Evolutionary conservation across 1,140 invertebrate genomes (phyloP).

Genomic region (Achatina immaculata): DNA sequence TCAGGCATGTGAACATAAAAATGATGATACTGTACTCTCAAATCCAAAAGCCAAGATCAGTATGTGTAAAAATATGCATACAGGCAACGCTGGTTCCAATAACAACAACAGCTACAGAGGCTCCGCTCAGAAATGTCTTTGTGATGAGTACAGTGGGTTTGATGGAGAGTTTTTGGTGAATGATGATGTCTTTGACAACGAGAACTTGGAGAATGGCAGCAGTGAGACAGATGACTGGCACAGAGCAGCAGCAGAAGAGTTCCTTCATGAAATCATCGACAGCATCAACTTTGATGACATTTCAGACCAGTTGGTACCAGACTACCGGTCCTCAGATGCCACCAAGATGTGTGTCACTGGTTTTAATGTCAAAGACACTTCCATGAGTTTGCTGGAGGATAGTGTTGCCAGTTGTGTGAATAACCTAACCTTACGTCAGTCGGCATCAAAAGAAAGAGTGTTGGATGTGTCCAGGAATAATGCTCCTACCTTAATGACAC

Average conservation of each 20-base stretch:
- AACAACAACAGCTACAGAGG: not conserved
- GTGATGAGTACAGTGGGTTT: not conserved
- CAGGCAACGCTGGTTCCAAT: not conserved
- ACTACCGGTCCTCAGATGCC: not conserved
- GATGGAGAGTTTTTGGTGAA: not conserved
- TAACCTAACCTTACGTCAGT: not conserved
- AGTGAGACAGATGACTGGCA: conserved; percentile 5
- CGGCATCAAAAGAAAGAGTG: not conserved
- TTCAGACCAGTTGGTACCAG: not conserved
- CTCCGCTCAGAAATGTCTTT: not conserved
- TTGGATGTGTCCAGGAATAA: not conserved
- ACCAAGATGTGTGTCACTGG: not conserved
- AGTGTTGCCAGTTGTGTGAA: not conserved
- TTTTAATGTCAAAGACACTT: not conserved
- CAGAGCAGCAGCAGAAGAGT: not conserved
- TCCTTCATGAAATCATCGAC: conserved; percentile 22
- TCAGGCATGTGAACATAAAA: not conserved
- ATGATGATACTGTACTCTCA: not conserved
- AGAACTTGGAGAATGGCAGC: not conserved
- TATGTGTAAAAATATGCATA: not conserved
- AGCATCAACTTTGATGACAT: conserved; percentile 4
- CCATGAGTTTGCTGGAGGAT: not conserved
- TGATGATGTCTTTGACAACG: not conserved
- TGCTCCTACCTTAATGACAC: not conserved
- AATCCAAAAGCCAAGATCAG: not conserved